Conservation (phyloP, 1,140 invertebrate species). For the Ptiloglossa arizonensis region DNA sequence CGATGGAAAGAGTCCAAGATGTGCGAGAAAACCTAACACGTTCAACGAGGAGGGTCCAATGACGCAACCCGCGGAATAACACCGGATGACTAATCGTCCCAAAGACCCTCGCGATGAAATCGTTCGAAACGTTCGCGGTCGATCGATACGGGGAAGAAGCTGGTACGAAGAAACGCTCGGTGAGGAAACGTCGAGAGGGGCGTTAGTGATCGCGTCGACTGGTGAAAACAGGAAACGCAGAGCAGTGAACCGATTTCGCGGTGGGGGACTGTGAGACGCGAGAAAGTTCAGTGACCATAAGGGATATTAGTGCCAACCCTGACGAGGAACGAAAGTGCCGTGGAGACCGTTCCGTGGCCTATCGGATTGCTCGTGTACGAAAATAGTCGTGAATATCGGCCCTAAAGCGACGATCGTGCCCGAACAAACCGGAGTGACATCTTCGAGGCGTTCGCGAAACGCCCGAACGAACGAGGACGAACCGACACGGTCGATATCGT, state of each 20-base stretch:
- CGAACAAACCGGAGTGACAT: constrained; percentile 49
- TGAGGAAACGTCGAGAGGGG: not conserved
- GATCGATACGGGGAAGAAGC: too few relatives aligned
- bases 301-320: constrained; percentile 75
- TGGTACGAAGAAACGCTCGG: too few relatives aligned
- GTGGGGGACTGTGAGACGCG: constrained; percentile 57
- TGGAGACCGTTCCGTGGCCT: constrained; percentile 59
- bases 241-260: constrained; percentile 53
- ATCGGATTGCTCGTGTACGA: constrained; percentile 70
- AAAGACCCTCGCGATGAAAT: too few relatives aligned
- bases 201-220: constrained; percentile 12
- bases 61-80: not conserved
- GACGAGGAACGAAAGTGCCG: constrained; percentile 71
- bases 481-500: not conserved
- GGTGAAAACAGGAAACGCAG: constrained; percentile 27
- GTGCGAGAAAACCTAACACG: not conserved
- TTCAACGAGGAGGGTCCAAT: not conserved
- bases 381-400: constrained; percentile 73
- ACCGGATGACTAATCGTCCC: too few relatives aligned
- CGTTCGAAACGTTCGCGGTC: not conserved
- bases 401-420: constrained; percentile 62
- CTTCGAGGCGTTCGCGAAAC: constrained; percentile 29
- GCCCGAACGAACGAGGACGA: not conserved
- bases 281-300: constrained; percentile 80
- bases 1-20: not conserved